These are phyloP conservation scores for Tenthredo livida DNA, from an alignment of 2,888 invertebrate species.

Conservation along the genomic window DNA sequence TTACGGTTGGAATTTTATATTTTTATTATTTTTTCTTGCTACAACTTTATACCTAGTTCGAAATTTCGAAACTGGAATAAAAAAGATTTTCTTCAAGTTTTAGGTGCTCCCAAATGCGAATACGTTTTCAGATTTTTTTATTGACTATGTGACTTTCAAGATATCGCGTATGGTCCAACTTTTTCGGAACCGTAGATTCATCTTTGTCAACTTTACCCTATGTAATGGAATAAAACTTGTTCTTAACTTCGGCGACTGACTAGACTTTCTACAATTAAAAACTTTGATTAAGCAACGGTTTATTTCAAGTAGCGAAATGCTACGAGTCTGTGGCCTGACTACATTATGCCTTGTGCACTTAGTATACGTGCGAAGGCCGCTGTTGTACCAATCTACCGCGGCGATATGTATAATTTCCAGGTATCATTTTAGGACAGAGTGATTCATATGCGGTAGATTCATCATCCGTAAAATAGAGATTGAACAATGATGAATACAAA, in stretches of 20 bases:
- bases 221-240: not conserved
- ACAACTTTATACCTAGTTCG: too few relatives aligned
- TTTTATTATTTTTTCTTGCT: too few relatives aligned
- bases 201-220: not conserved
- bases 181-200: not conserved
- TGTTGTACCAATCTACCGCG: too few relatives aligned
- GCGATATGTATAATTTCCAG: not conserved
- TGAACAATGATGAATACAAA: not conserved
- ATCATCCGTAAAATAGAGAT: not conserved
- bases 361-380: too few relatives aligned
- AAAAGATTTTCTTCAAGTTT: not conserved
- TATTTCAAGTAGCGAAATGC: too few relatives aligned
- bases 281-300: not conserved
- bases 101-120: not conserved
- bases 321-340: too few relatives aligned
- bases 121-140: not conserved
- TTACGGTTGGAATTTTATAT: too few relatives aligned
- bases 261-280: not conserved
- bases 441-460: not conserved
- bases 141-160: not conserved
- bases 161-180: not conserved
- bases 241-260: not conserved
- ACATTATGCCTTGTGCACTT: too few relatives aligned
- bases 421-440: not conserved
- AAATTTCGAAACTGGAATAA: not conserved